A percentile compares a stretch with the other conserved stretches of the same genome.
Conservation (phyloP, 2,888 invertebrate genomes). For the Schizaphis graminum region DNA sequence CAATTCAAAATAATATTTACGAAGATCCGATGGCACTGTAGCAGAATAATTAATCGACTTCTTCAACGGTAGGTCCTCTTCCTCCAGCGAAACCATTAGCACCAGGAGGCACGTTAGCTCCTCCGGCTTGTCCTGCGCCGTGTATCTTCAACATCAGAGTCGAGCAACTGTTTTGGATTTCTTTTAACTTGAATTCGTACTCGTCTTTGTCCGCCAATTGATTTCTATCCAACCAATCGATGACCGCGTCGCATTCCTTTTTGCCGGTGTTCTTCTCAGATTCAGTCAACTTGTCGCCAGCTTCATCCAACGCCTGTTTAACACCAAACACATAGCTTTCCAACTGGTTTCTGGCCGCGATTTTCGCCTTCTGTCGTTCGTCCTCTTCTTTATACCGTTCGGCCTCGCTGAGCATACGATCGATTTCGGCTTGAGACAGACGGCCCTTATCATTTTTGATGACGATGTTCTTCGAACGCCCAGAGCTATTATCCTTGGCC, state of each 20-base stretch:
- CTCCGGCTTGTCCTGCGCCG: not conserved
- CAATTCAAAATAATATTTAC: not conserved
- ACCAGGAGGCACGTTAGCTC: not conserved
- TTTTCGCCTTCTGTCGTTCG: slow-evolving; percentile 75
- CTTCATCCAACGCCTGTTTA: not conserved
- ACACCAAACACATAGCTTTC: not conserved
- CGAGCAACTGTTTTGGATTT: not conserved
- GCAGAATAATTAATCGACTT: not conserved
- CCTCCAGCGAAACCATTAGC: not conserved
- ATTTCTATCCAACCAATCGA: not conserved
- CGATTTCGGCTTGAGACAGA: slow-evolving; percentile 77
- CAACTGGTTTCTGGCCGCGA: not conserved
- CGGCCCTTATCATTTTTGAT: slow-evolving; percentile 88
- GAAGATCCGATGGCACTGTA: not conserved
- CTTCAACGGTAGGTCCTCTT: not conserved
- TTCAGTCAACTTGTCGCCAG: not conserved
- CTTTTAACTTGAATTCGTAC: not conserved
- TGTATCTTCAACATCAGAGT: not conserved
- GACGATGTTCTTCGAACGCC: slow-evolving; percentile 81
- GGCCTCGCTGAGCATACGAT: slow-evolving; percentile 73
- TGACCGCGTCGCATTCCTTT: not conserved
- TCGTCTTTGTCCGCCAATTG: not conserved
- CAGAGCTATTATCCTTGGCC: slow-evolving; percentile 76
- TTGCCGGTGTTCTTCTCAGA: not conserved
- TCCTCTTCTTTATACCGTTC: slow-evolving; percentile 82